A percentile compares a stretch with the other conserved stretches of the same genome.
Conservation (phyloP, 2,797 vertebrate species). For the Brotula barbata region DNA sequence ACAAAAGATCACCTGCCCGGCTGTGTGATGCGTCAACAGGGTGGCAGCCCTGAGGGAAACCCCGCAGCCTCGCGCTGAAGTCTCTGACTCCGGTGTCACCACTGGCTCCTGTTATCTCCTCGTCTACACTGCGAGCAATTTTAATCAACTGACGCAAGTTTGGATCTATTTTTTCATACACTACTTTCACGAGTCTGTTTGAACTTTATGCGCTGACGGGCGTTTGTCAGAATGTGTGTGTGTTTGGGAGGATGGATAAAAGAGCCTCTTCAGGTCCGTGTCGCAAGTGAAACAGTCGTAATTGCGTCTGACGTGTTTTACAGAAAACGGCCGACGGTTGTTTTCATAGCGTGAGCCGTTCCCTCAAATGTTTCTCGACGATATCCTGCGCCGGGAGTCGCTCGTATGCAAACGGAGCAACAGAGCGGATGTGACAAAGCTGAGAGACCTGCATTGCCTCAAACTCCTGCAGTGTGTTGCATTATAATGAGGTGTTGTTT, state of each 20-base stretch:
- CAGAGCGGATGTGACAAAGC: slow-evolving; percentile 22
- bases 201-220: not conserved
- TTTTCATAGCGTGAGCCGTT: slow-evolving; percentile 44
- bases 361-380: slow-evolving; percentile 33
- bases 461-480: slow-evolving; percentile 19
- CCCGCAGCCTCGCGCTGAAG: slow-evolving; percentile 38
- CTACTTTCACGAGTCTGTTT: slow-evolving; percentile 3
- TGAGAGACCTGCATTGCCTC: slow-evolving; percentile 43
- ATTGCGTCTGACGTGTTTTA: slow-evolving; percentile 51
- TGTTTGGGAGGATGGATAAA: slow-evolving; percentile 5
- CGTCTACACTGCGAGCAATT: slow-evolving; percentile 16
- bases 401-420: slow-evolving; percentile 36
- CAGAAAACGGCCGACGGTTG: slow-evolving; percentile 39
- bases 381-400: slow-evolving; percentile 21
- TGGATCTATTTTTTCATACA: slow-evolving; percentile 2
- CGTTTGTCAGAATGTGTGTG: slow-evolving; percentile 9
- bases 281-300: slow-evolving; percentile 20
- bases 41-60: slow-evolving; percentile 38
- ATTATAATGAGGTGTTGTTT: slow-evolving; percentile 51
- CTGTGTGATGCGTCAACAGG: slow-evolving; percentile 59
- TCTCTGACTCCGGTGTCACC: slow-evolving; percentile 34
- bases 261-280: slow-evolving; percentile 4
- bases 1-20: slow-evolving; percentile 73
- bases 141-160: slow-evolving; percentile 10
- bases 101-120: slow-evolving; percentile 31